phyloP scores from a whole-genome alignment of 2,888 invertebrate species.

The Ptilodon capucinus region DNA sequence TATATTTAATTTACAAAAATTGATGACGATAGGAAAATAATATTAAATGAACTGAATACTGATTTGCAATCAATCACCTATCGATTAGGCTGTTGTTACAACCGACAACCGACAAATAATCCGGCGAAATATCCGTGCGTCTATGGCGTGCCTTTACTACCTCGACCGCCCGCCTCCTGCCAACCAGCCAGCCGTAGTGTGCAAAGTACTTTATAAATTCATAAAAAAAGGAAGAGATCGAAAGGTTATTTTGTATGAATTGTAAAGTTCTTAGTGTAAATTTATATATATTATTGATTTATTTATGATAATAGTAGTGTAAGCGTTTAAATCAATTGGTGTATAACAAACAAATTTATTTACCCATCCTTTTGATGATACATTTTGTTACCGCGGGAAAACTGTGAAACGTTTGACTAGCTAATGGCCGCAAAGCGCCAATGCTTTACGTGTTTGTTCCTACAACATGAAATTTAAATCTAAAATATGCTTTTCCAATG shows the following conservation, averaged over 20 bases:
- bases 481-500: constrained; percentile 47
- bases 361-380: constrained; percentile 25
- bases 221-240: not conserved
- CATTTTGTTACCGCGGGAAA: constrained; percentile 75
- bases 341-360: constrained; percentile 10
- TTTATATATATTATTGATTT: constrained; percentile 25
- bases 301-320: constrained; percentile 24
- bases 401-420: constrained; percentile 76
- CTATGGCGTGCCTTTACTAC: too few relatives aligned
- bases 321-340: constrained; percentile 18
- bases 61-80: too few relatives aligned
- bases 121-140: too few relatives aligned
- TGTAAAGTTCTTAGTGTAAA: constrained; percentile 13
- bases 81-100: too few relatives aligned
- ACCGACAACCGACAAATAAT: too few relatives aligned
- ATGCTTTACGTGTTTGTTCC: constrained; percentile 75
- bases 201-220: not conserved
- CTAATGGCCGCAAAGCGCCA: constrained; percentile 82
- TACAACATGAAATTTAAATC: constrained; percentile 55
- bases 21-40: too few relatives aligned
- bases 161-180: too few relatives aligned
- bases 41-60: too few relatives aligned
- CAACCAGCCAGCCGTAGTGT: not conserved
- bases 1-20: too few relatives aligned
- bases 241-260: constrained; percentile 36